Base-by-base conservation (phyloP, 2,113 vertebrate species). In the Megaleporinus macrocephalus region DNA sequence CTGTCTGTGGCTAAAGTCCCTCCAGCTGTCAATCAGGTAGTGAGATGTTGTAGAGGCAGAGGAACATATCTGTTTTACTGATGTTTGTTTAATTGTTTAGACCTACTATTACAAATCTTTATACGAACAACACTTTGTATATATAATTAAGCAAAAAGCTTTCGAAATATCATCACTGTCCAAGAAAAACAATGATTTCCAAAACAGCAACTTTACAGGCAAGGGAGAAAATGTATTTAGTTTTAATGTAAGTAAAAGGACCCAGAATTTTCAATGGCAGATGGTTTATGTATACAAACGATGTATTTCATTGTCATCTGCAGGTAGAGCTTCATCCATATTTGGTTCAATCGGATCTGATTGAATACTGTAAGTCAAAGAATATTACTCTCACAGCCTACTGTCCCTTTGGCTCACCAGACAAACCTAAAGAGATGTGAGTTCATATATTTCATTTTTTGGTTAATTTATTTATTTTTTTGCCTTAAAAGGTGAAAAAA, bases 271-370 rank as follows among this genome's bases (percentile, higher is more conserved):
- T n/a, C n/a, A n/a, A n/a, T n/a, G n/a, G n/a, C n/a, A n/a, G n/a
- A n/a, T n/a, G n/a, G n/a, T n/a, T n/a, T n/a, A n/a, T n/a, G n/a
- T n/a, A n/a, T n/a, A n/a, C n/a, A n/a, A n/a, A n/a, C n/a, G n/a
- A n/a, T n/a, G n/a, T n/a, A 20, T 12, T 41, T 12, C 29, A 65
- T 22, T 41, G 57, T 26, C 13, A 13, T 57, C n/a, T 36, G 27
- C 27, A 97, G 95, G 92, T 94, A 63, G 95, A 96, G 85, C 93
- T 94, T 4, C 94, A 96, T 73, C 91, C 93, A 0, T 95, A 89
- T 51, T 85, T 96, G 78, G 86, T 90, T 65, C 94, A 97, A 88
- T 81, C 91, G 5, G 89, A 94, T 0, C 86, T 96, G 85, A 91
- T 94, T 0, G 84, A 90, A 5, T 97, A 93, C 83, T 96, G 95